These are phyloP conservation scores for Stenopsyche tienmushanensis DNA, from an alignment of 1,140 invertebrate genomes.

Conservation along the genomic window DNA sequence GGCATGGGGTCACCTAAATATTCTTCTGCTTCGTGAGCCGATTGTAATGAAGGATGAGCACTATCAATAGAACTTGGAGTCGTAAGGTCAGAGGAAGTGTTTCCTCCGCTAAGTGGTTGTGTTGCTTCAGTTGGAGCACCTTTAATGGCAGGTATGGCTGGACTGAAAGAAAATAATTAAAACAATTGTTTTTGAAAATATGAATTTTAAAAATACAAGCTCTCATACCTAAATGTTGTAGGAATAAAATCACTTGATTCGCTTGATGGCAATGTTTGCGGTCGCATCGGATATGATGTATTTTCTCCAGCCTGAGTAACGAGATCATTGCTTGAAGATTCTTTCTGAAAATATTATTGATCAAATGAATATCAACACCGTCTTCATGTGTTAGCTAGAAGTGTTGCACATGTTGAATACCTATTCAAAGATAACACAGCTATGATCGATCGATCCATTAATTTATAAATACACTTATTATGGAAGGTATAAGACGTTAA, in stretches of 20 bases:
- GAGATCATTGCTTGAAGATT: conserved; percentile 19
- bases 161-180: conserved; percentile 46
- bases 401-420: too few relatives aligned
- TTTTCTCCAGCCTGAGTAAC: conserved; percentile 8
- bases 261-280: conserved; percentile 24
- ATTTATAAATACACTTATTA: too few relatives aligned
- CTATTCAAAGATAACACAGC: too few relatives aligned
- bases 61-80: conserved; percentile 44
- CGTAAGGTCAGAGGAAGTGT: conserved; percentile 47
- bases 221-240: conserved; percentile 32
- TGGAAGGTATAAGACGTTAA: too few relatives aligned
- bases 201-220: neutral
- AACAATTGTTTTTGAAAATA: neutral
- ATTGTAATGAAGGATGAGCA: conserved; percentile 30
- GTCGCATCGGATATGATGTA: neutral
- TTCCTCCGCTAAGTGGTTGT: conserved; percentile 48
- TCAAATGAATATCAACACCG: too few relatives aligned
- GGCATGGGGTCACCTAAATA: conserved; percentile 53
- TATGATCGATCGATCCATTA: too few relatives aligned
- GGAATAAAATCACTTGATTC: conserved; percentile 35
- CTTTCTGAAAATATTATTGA: conserved; percentile 27
- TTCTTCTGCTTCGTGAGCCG: conserved; percentile 37
- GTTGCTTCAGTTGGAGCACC: conserved; percentile 54
- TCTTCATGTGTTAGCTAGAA: too few relatives aligned
- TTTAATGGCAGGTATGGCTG: conserved; percentile 60